Conservation (phyloP, 37 sponge, comb jelly and placozoan genomes). For the Spongilla lacustris region DNA sequence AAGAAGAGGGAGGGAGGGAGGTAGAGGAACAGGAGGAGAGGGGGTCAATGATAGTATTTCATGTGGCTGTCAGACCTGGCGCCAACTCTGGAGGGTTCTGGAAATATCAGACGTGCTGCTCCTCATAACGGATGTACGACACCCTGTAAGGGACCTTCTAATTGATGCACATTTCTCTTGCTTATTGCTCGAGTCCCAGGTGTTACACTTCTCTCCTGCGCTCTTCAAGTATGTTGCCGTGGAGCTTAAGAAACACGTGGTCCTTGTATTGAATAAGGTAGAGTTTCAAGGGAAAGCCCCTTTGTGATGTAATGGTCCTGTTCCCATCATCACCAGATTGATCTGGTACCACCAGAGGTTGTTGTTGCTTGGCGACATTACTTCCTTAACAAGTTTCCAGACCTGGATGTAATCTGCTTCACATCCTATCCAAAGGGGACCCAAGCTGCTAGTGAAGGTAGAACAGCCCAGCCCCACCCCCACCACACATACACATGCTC, state of each 20-base stretch:
- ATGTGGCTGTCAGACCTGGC: constrained; percentile 80
- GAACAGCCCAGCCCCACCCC: neutral
- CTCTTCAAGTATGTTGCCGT: constrained; percentile 74
- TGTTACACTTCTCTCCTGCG: constrained; percentile 89
- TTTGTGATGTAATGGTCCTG: neutral
- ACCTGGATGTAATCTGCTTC: constrained; percentile 90
- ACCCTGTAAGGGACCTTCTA: constrained; percentile 61
- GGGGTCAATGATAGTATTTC: neutral
- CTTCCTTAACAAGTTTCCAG: constrained; percentile 81
- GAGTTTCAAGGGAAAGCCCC: neutral
- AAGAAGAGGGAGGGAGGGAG: neutral
- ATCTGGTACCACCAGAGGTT: constrained; percentile 92
- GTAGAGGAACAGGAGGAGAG: neutral
- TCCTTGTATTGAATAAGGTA: constrained; percentile 93
- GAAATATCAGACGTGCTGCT: constrained; percentile 90
- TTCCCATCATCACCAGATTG: constrained; percentile 61
- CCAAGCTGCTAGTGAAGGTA: constrained; percentile 33
- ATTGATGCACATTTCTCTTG: neutral
- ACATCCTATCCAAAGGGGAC: constrained; percentile 79
- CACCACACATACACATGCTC: neutral
- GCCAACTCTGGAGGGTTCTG: constrained; percentile 96
- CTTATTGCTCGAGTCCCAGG: constrained; percentile 24
- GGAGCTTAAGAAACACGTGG: constrained; percentile 75
- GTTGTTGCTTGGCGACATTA: constrained; percentile 95
- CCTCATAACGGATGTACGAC: constrained; percentile 80